Evolutionary conservation across 2,797 vertebrate genomes (phyloP).

Genomic region (Melopsittacus undulatus): DNA sequence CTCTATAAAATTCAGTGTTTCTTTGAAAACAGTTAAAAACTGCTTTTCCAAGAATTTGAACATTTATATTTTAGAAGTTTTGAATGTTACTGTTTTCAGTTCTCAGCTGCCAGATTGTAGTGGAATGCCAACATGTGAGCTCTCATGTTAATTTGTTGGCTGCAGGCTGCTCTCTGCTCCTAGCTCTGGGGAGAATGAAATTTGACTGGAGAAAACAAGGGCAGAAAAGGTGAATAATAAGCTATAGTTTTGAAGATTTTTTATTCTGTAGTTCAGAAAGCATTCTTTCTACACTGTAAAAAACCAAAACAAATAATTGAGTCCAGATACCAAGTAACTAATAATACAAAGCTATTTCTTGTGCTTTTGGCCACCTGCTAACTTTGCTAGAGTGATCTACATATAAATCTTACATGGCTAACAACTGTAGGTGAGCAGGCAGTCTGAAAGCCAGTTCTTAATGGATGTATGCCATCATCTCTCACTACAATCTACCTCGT

Average conservation of each 20-base stretch:
- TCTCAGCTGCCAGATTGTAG: neutral
- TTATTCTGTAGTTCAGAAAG: neutral
- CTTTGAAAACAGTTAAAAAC: neutral
- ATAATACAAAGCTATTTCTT: neutral
- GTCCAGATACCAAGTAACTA: neutral
- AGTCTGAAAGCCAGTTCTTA: neutral
- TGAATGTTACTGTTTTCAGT: neutral
- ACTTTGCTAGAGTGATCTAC: neutral
- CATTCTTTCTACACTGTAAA: neutral
- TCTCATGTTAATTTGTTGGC: neutral
- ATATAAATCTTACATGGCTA: neutral
- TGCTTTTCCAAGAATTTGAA: neutral
- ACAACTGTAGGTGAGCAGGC: neutral
- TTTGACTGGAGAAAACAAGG: neutral
- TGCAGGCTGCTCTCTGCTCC: slow-evolving; percentile 11
- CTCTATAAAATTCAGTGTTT: neutral
- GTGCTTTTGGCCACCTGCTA: neutral
- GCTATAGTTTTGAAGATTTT: neutral
- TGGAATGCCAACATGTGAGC: neutral
- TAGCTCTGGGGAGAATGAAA: neutral
- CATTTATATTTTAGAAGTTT: neutral
- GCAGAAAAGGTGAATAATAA: neutral
- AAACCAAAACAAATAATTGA: neutral
- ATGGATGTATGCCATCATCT: neutral
- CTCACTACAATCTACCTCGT: neutral